A percentile compares a stretch with the other conserved stretches of the same genome.
Evolutionary conservation across 2,113 vertebrate genomes (phyloP).

Genomic region (Pelecanoides urinatrix): DNA sequence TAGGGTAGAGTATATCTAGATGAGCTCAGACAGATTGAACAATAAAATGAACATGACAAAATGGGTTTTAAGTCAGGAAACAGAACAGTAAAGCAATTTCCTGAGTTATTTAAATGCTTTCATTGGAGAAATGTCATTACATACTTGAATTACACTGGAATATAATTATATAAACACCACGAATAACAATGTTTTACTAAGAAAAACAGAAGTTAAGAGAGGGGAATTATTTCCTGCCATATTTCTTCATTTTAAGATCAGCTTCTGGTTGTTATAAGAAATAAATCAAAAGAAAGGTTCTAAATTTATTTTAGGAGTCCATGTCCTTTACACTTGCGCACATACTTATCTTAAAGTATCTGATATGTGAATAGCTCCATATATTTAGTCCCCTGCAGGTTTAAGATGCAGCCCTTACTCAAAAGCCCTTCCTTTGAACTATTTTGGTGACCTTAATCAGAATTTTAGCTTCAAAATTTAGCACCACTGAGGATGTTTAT

Average conservation of each 20-base stretch:
- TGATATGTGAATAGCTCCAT: neutral
- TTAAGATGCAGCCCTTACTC: neutral
- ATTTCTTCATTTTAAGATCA: constrained; percentile 63
- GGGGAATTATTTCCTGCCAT: constrained; percentile 61
- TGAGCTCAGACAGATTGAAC: constrained; percentile 69
- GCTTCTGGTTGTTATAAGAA: neutral
- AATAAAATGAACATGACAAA: constrained; percentile 74
- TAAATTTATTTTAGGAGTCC: neutral
- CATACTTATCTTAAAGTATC: neutral
- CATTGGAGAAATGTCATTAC: constrained; percentile 77
- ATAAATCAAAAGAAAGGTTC: neutral
- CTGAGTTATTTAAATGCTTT: constrained; percentile 77
- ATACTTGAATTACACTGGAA: constrained; percentile 73
- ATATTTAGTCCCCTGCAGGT: neutral
- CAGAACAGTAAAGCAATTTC: constrained; percentile 76
- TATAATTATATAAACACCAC: constrained; percentile 72
- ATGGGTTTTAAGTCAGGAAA: constrained; percentile 73
- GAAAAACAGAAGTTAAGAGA: constrained; percentile 66
- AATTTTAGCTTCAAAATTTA: neutral
- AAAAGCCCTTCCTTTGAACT: neutral
- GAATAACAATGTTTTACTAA: constrained; percentile 69
- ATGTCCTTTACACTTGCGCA: neutral
- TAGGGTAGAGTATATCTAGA: constrained; percentile 40
- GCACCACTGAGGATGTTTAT: neutral
- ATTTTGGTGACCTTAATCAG: neutral